Evolutionary conservation across 2,888 invertebrate species (phyloP).

Genomic region (Perizoma affinitatum): DNA sequence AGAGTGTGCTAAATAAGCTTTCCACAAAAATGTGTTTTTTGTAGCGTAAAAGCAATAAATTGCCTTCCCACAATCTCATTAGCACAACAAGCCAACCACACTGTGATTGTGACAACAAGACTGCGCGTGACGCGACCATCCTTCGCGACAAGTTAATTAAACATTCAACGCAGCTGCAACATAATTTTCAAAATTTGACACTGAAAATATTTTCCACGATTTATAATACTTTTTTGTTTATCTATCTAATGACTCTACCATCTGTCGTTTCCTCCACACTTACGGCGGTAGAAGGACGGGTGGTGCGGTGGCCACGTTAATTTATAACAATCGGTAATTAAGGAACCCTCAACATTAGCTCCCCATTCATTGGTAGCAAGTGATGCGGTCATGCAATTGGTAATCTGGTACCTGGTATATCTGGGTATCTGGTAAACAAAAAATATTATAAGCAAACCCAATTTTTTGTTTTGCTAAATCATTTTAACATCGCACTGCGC

Average conservation of each 20-base stretch:
- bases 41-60: too few species aligned
- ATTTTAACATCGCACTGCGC: too few species aligned
- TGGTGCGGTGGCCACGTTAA: conserved; percentile 8
- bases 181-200: background rate
- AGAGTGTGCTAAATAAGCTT: background rate
- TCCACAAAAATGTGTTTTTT: background rate
- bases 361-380: conserved; percentile 15
- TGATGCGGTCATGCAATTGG: background rate
- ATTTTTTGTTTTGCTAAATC: too few species aligned
- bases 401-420: background rate
- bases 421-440: too few species aligned
- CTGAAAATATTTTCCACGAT: too few species aligned
- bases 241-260: conserved; percentile 2
- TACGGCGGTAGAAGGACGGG: conserved; percentile 1
- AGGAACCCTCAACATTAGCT: conserved; percentile 22
- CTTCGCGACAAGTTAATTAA: conserved; percentile 16
- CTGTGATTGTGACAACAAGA: conserved; percentile 9
- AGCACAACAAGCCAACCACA: conserved; percentile 2
- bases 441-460: too few species aligned
- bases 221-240: too few species aligned
- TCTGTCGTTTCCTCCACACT: conserved; percentile 5
- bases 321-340: conserved; percentile 16
- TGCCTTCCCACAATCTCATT: conserved; percentile 9
- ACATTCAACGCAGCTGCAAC: conserved; percentile 9
- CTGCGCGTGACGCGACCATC: conserved; percentile 8